Evolutionary conservation across 2,888 invertebrate species (phyloP), one percentile per base, ranked within the genome.

Genomic region (Cheilosia scutellata): DNA sequence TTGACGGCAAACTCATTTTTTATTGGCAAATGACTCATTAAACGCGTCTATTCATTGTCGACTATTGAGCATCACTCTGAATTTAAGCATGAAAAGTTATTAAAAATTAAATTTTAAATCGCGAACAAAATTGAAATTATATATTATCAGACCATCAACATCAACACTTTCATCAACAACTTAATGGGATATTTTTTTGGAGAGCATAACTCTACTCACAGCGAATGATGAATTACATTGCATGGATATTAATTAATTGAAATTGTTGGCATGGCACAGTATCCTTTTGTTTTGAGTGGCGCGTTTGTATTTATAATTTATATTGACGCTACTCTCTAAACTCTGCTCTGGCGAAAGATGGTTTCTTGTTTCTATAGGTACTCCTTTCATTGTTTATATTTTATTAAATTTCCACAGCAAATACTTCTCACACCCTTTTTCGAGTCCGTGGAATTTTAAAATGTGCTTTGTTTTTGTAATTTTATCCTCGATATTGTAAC

Each of bases 221-320:
- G 47, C 3, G 40, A 58, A 58, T 40, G 51, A 58, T 33, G 47
- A 78, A 63, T 75, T 79, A 53, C 37, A 9, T 37, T 79, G 11
- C 53, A 47, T 58, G 70, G 79, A 84, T 75, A 75, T 71, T 79
- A 75, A 78, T 75, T 75, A 75, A 70, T 53, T 57, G 57, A 60
- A 60, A 58, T 7, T 33, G 20, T 20, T 20, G 20, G 25, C 11
- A n/a, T 25, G 25, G 11, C n/a, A 42, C 25, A 37, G 37, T 55
- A 51, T 37, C 49, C 27, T 13, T 51, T 25, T 62, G 62, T 27
- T 65, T 49, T 51, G 25, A 31, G 13, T 51, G 42, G 11, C 13
- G 20, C 11, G 55, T 42, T 42, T 25, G 42, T 53, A 1, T 58
- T 55, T 37, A n/a, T 13, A 47, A 33, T 72, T 40, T 74, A 5